These are phyloP conservation scores for Pangasius larnaudii DNA, from an alignment of 2,797 vertebrate species.

Conservation along the genomic window DNA sequence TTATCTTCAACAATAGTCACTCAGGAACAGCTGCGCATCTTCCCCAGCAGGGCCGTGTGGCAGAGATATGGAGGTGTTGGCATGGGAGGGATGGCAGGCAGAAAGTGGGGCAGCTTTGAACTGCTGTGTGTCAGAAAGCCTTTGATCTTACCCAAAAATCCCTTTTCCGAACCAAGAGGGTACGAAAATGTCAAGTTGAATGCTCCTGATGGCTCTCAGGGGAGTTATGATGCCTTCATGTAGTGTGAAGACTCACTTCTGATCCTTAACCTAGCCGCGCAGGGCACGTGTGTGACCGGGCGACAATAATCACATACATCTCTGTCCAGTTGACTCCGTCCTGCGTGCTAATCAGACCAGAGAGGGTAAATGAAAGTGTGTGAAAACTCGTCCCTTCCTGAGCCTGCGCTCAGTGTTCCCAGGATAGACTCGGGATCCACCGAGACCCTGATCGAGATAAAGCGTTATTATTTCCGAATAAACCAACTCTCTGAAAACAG, in stretches of 20 bases:
- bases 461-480: not conserved
- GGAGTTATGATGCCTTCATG: constrained; percentile 11
- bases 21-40: constrained; percentile 43
- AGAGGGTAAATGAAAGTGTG: not conserved
- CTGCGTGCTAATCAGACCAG: not conserved
- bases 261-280: not conserved
- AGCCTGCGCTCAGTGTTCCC: not conserved
- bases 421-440: not conserved
- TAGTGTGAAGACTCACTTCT: constrained; percentile 13
- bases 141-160: constrained; percentile 49
- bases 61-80: constrained; percentile 36
- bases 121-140: constrained; percentile 38
- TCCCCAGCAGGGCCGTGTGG: constrained; percentile 43
- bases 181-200: constrained; percentile 41
- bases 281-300: not conserved
- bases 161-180: constrained; percentile 40
- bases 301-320: too few relatives aligned
- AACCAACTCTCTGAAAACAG: not conserved
- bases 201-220: constrained; percentile 34
- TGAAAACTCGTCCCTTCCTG: not conserved
- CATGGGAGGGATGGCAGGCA: constrained; percentile 17
- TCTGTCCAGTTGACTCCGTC: not conserved
- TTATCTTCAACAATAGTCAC: constrained; percentile 51
- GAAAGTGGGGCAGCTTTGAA: constrained; percentile 61
- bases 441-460: not conserved